Base-by-base conservation (phyloP, 2,888 invertebrate species). In the Fragum fragum region DNA sequence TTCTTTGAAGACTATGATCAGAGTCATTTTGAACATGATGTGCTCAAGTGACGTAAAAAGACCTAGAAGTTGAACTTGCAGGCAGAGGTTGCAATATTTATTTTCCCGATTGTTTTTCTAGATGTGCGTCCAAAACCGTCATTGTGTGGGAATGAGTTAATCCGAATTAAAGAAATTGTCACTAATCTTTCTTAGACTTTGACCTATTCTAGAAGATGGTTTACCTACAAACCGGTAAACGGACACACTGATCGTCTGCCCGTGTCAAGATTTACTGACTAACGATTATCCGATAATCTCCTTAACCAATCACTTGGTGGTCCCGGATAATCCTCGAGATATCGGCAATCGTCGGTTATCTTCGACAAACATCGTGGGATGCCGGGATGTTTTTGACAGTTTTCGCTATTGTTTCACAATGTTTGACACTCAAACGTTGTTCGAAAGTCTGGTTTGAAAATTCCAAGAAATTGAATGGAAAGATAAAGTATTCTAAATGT, bases 291-390 rank as follows among this genome's bases (percentile, higher is more conserved):
- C 42, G 66, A 66, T 63, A 47, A 52, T 28, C 42, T 73, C 52
- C 59, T 32, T 18, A 6, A n/a, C 55, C 36, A 29, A 73, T 32
- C 32, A 47, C n/a, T 53, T 52, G 63, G 52, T 14, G 23, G 52
- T 28, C 52, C 11, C 11, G 32, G 73, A 73, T 73, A 73, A 73
- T 73, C 73, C 66, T 28, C 16, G 23, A 63, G 26, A 59, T 32
- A 47, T 73, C 73, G 73, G 23, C 47, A 52, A 63, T 63, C 66
- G 42, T 66, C 73, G 73, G 63, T 73, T 63, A 73, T 63, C 59
- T 32, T 73, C 73, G 66, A 16, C 32, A 52, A 73, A 63, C 63
- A 52, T 23, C 73, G 73, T 36, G 32, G n/a, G 63, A 39, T 42
- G 11, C 2, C 36, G 23, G 66, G 21, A 7, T 66, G 66, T 42